These are phyloP conservation scores for Orthonyx spaldingii DNA, from an alignment of 2,113 vertebrate species.

Conservation along the genomic window DNA sequence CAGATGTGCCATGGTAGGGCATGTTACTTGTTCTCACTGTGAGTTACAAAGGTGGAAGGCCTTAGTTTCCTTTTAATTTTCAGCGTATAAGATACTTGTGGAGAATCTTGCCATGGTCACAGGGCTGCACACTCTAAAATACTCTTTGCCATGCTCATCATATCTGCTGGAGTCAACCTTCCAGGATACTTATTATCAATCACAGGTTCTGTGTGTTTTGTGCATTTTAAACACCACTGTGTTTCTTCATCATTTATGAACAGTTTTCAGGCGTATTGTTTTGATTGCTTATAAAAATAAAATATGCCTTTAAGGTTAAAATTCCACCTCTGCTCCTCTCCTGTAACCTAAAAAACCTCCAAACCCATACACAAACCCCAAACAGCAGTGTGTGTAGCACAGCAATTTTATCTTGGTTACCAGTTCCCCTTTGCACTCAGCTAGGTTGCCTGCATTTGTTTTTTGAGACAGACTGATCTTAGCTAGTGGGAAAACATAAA, in stretches of 20 bases:
- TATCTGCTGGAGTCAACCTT: background rate
- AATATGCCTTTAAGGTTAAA: background rate
- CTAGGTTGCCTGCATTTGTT: background rate
- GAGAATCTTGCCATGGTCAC: background rate
- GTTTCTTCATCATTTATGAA: background rate
- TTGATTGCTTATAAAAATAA: background rate
- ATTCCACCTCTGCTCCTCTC: background rate
- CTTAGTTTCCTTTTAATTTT: background rate
- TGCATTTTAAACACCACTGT: background rate
- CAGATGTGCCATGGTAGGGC: background rate
- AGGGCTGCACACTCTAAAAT: background rate
- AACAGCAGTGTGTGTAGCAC: background rate
- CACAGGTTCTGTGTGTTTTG: background rate
- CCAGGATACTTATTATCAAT: background rate
- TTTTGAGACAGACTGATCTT: background rate
- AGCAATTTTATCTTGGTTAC: background rate
- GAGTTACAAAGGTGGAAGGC: background rate
- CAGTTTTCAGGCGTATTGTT: background rate
- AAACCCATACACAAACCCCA: accelerated
- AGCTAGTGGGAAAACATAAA: background rate
- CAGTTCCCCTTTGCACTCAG: background rate
- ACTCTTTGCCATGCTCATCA: background rate
- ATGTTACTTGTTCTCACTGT: background rate
- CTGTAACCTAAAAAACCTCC: background rate
- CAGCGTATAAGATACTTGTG: background rate